Evolutionary conservation across 2,113 vertebrate species (phyloP), one percentile per base, ranked within the genome.

Genomic region (Lophius piscatorius): DNA sequence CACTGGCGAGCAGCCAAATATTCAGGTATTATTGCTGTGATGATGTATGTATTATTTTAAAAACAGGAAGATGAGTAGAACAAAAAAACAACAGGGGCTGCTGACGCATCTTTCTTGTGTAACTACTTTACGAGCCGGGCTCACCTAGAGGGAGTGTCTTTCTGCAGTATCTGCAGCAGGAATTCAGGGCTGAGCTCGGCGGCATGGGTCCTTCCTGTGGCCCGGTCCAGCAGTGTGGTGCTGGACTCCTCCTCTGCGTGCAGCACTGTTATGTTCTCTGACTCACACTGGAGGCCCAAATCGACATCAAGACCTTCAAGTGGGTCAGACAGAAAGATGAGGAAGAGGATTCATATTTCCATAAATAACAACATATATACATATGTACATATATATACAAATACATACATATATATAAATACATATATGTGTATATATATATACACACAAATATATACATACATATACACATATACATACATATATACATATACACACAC

Each of bases 111-210:
- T 54, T 52, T 60, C 42, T 49, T 11, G 29, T 48, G 41, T 45
- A 13, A 26, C 13, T 12, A 28, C 18, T 5, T 18, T 44, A 16
- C 36, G 50, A 45, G 17, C 26, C 38, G 14, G 1, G 3, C 71
- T 75, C 51, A 88, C 87, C 56, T 55, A 2, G 60, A 23, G 11
- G 57, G 49, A 9, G 55, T 16, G 21, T 70, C 62, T 28, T 81
- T 63, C 23, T 23, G 64, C 48, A 99, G 89, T 14, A 95, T 80
- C 52, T 79, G 65, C 39, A 98, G 55, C 55, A 99, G 60, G 46
- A 84, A 84, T 0, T 70, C 63, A 2, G 84, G 79, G 85, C 84
- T 90, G 5, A 98, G 78, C 36, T 76, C 78, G 0, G 76, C 76
- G 0, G 59, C 33, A 44, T 91, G 92, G 60, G 95, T 74, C 46